phyloP scores from a whole-genome alignment of 2,888 invertebrate genomes.

The Tholera decimalis region DNA sequence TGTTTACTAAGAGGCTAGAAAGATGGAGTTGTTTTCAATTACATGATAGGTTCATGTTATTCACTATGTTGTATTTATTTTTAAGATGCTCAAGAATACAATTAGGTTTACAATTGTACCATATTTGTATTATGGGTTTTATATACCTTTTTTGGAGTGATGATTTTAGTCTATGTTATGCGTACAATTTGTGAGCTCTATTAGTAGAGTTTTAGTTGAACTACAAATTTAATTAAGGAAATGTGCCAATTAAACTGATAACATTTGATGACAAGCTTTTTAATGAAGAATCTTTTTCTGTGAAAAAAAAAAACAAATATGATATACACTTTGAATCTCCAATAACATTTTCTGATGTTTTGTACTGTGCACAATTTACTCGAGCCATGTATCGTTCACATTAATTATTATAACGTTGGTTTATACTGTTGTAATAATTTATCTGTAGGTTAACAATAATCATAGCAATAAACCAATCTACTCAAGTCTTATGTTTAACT shows the following conservation, averaged over 20 bases:
- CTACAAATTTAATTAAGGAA: neutral
- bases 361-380: slow-evolving; percentile 10
- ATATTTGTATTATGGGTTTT: slow-evolving; percentile 35
- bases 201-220: neutral
- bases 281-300: neutral
- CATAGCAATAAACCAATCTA: slow-evolving; percentile 50
- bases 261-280: neutral
- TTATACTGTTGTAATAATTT: slow-evolving; percentile 39
- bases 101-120: slow-evolving; percentile 32
- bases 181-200: neutral
- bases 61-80: slow-evolving; percentile 33
- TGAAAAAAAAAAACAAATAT: neutral
- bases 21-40: slow-evolving; percentile 37
- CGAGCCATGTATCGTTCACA: slow-evolving; percentile 16
- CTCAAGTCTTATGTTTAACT: slow-evolving; percentile 60
- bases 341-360: neutral
- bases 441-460: slow-evolving; percentile 37
- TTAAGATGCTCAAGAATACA: slow-evolving; percentile 49
- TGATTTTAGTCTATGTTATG: slow-evolving; percentile 17
- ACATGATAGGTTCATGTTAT: slow-evolving; percentile 17
- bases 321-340: neutral
- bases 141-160: slow-evolving; percentile 13
- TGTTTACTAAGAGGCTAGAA: slow-evolving; percentile 6
- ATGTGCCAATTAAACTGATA: slow-evolving; percentile 33
- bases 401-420: slow-evolving; percentile 9